Conservation (phyloP, 2,888 invertebrate genomes). For the Reticulitermes lucifugus region DNA sequence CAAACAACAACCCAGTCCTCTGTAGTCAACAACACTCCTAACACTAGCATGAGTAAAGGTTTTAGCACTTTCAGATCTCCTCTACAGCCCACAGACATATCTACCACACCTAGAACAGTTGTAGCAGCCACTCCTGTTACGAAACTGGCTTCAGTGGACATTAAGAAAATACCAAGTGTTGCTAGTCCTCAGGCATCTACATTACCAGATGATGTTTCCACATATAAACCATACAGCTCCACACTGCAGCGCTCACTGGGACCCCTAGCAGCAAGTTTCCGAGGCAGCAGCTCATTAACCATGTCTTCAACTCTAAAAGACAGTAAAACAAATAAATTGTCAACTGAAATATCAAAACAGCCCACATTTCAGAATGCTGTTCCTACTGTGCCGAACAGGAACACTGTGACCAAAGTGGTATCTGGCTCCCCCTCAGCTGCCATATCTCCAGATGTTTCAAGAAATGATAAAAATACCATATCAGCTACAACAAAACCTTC, state of each 20-base stretch:
- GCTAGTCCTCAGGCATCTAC: constrained; percentile 57
- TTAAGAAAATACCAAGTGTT: not conserved
- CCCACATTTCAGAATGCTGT: not conserved
- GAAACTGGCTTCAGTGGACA: constrained; percentile 56
- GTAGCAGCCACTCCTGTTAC: constrained; percentile 54
- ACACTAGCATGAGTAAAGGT: constrained; percentile 46
- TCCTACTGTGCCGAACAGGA: constrained; percentile 21
- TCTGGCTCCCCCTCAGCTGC: constrained; percentile 43
- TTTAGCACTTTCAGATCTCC: constrained; percentile 49
- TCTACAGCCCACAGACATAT: constrained; percentile 20
- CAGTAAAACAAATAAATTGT: not conserved
- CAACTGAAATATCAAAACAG: not conserved
- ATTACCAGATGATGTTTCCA: constrained; percentile 53
- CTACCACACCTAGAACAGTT: constrained; percentile 51
- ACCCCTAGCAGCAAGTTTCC: constrained; percentile 55
- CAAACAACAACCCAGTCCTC: constrained; percentile 49
- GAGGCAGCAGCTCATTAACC: constrained; percentile 14
- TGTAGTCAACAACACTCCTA: constrained; percentile 42
- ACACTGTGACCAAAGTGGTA: constrained; percentile 46
- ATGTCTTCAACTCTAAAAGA: not conserved
- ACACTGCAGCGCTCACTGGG: constrained; percentile 55
- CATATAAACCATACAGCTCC: constrained; percentile 60
- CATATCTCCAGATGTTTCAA: not conserved
- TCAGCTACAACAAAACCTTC: constrained; percentile 30
- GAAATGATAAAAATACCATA: not conserved